phyloP scores from a whole-genome alignment of 1,140 invertebrate genomes.

The Drosophila oshimai region DNA sequence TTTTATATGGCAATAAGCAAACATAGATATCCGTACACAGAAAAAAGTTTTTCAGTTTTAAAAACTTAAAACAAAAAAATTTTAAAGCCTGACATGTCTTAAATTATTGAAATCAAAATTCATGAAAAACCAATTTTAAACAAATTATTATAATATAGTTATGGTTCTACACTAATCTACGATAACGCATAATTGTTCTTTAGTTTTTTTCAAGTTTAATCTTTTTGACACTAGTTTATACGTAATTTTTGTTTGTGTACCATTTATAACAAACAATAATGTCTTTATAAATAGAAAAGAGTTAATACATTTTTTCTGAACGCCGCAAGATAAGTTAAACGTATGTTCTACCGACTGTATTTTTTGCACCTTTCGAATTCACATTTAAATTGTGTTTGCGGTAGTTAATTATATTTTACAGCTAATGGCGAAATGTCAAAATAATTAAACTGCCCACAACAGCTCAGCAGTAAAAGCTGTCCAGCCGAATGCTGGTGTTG shows the following conservation, averaged over 20 bases:
- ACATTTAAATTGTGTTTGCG: slow-evolving; percentile 69
- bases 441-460: slow-evolving; percentile 67
- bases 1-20: slow-evolving; percentile 19
- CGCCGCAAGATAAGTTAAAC: slow-evolving; percentile 24
- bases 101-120: no score
- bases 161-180: no score
- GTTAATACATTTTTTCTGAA: slow-evolving; percentile 11
- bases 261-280: neutral
- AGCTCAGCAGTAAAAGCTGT: slow-evolving; percentile 22
- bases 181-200: no score
- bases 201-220: no score
- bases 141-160: no score
- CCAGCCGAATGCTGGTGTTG: slow-evolving; percentile 3
- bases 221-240: no score
- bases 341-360: neutral
- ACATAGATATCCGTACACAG: neutral
- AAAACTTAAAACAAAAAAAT: neutral
- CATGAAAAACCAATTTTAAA: no score
- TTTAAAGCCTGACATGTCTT: no score
- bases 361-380: slow-evolving; percentile 53
- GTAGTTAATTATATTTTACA: slow-evolving; percentile 78
- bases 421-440: slow-evolving; percentile 79
- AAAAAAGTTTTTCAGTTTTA: neutral
- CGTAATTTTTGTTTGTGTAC: neutral
- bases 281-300: neutral